Evolutionary conservation across 2,888 invertebrate species (phyloP).

Genomic region (Isoperla grammatica): DNA sequence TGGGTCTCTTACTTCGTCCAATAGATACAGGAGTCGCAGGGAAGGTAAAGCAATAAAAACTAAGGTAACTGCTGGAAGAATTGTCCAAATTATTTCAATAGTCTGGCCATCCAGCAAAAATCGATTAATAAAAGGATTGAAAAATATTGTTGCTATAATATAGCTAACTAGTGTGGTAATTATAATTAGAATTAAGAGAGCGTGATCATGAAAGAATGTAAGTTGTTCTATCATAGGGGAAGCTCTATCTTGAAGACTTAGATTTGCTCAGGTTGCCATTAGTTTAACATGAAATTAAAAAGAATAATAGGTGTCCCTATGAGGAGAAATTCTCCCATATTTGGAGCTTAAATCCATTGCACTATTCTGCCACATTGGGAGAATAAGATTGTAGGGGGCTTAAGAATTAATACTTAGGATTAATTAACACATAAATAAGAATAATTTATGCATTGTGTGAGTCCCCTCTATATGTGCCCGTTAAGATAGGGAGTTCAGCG

Average conservation of each 20-base stretch:
- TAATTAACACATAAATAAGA: too few species aligned
- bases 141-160: constrained; percentile 51
- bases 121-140: constrained; percentile 54
- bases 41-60: constrained; percentile 59
- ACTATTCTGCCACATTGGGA: constrained; percentile 59
- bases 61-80: constrained; percentile 55
- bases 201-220: constrained; percentile 58
- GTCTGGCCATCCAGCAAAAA: constrained; percentile 53
- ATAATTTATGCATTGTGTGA: too few species aligned
- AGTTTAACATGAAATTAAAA: too few species aligned
- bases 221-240: too few species aligned
- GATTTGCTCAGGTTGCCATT: too few species aligned
- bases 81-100: constrained; percentile 61
- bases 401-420: constrained; percentile 42
- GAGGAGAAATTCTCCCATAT: too few species aligned
- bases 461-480: too few species aligned
- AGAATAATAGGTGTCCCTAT: too few species aligned
- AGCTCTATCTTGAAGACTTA: too few species aligned
- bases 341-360: constrained; percentile 63
- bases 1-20: constrained; percentile 57
- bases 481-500: too few species aligned
- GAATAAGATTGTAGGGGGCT: constrained; percentile 52
- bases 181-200: too few species aligned
- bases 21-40: constrained; percentile 53
- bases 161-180: constrained; percentile 55